Evolutionary conservation across 2,888 invertebrate genomes (phyloP), one percentile per base, ranked within the genome.

Genomic region (Agonum fuliginosum): DNA sequence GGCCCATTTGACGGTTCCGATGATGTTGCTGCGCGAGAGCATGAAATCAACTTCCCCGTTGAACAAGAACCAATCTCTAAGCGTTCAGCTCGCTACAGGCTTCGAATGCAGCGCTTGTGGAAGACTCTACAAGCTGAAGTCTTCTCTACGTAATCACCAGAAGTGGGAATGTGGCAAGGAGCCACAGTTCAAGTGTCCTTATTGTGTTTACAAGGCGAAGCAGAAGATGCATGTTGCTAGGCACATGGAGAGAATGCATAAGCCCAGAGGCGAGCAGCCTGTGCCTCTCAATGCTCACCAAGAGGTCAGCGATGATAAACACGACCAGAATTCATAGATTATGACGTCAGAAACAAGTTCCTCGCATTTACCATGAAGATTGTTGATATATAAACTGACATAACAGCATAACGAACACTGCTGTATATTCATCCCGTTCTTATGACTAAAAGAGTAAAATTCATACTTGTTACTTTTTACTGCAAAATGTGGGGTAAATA

Each of bases 141-240:
- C 95, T 82, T 95, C 95, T 78, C 88, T 94, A 83, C 90, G 94
- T 79, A 94, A 94, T 86, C 94, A 94, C 85, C 93, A 94, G 89
- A 94, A 94, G 86, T 94, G 94, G 94, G 94, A 94, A 87, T 94
- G 94, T 87, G 94, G 94, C 84, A 94, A 94, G 86, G 94, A 94
- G 86, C 94, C 94, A 17, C 94, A 94, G 86, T 94, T 94, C 86
- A 92, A 93, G 84, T 95, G 95, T 86, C 93, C 93, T 19, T 93
- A 93, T 87, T 95, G 95, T 87, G 93, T 93, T n/a, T 94, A 94
- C 86, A 91, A 93, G 83, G 94, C 94, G 84, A 94, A 94, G 85
- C 94, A 94, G 86, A 94, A 94, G 88, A 94, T 94, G 93, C 94
- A 94, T 86, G 94, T 94, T 86, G 93, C 93, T 73, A 89, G 94